Evolutionary conservation across 2,888 invertebrate genomes (phyloP), one percentile per base, ranked within the genome.

Genomic region (Cheilosia scutellata): DNA sequence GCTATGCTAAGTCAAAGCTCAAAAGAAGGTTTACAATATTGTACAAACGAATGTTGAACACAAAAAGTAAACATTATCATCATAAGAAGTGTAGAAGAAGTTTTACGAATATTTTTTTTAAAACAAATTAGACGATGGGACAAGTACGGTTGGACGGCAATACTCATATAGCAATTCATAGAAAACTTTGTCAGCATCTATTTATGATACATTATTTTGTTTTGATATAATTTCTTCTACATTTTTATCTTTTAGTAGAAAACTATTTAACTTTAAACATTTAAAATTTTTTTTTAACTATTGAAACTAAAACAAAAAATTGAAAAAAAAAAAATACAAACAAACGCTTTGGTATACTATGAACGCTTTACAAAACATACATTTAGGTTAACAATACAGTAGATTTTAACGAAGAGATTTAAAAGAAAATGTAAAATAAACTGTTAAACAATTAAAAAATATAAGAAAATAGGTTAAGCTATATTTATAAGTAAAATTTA

Each of bases 331-430:
- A 60, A 87, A 77, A 76, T 74, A 88, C 63, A 87, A 70, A 79
- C 88, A 90, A 90, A 89, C 91, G 92, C 92, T 92, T 92, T 92
- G 92, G 92, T 92, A 92, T 92, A 92, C 92, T 91, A 91, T 90
- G 90, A 91, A 92, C 91, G 92, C 92, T 92, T 92, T 92, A 92
- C 92, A 90, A 89, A 89, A 88, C 31, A 74, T 62, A 80, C 63
- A 77, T 80, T 58, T 86, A 84, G 75, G 55, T n/a, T 66, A 76
- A 63, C 27, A 60, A 49, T 60, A 57, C 78, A 62, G 57, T 63
- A 87, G 63, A 51, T 75, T 58, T 75, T 62, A 72, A 71, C 65
- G 65, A 49, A 62, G 70, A 33, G 55, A 66, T 66, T 33, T 55
- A 25, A 63, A 75, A 66, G 33, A 71, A 63, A 82, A 58, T 68